A percentile compares a stretch with the other conserved stretches of the same genome.
These are phyloP conservation scores for Ophonus ardosiacus DNA, from an alignment of 2,888 invertebrate genomes.

Conservation along the genomic window DNA sequence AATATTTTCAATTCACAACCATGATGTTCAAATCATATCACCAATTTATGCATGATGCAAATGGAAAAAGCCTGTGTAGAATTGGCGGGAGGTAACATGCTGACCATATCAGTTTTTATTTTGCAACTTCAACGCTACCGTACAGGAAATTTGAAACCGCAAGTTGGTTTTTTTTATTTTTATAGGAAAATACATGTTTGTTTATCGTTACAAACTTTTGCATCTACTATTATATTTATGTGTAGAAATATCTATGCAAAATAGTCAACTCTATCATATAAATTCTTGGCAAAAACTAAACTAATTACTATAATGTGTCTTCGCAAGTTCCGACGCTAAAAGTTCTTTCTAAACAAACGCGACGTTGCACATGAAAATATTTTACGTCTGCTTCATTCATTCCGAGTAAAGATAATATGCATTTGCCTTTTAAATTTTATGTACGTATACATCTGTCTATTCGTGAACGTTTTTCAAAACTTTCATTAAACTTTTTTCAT, in stretches of 20 bases:
- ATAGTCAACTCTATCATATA: neutral
- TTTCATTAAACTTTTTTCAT: constrained; percentile 49
- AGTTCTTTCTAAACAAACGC: constrained; percentile 4
- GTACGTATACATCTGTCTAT: constrained; percentile 35
- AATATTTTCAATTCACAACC: too few species aligned
- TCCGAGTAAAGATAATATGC: constrained; percentile 18
- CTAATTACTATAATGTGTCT: constrained; percentile 25
- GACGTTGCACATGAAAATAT: constrained; percentile 13
- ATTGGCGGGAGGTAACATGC: too few species aligned
- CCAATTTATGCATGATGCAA: too few species aligned
- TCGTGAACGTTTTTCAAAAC: constrained; percentile 6
- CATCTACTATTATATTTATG: neutral
- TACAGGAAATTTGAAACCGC: too few species aligned
- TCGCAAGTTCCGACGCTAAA: neutral
- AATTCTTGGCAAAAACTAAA: neutral
- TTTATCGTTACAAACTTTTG: neutral
- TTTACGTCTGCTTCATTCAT: constrained; percentile 27
- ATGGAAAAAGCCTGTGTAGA: too few species aligned
- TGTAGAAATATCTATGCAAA: neutral
- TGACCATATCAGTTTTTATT: too few species aligned
- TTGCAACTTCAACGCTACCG: too few species aligned
- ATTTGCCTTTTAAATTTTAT: constrained; percentile 50
- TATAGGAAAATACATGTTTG: neutral
- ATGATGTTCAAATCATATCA: too few species aligned
- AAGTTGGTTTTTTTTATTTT: neutral